These are phyloP conservation scores for Leuctra nigra DNA, from an alignment of 2,888 invertebrate genomes.

Conservation along the genomic window DNA sequence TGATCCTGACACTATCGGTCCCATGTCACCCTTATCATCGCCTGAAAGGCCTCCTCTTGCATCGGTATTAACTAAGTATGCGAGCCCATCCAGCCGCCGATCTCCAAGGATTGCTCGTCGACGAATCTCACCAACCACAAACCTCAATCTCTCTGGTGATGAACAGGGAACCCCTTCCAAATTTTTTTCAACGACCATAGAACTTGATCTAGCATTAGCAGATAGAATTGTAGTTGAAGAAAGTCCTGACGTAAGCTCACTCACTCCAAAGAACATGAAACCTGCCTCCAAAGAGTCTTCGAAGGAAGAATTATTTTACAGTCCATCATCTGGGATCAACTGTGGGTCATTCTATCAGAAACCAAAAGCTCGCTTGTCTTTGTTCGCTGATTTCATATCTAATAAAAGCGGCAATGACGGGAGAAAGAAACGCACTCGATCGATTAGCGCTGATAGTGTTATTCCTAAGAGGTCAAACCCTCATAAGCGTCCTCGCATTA, in stretches of 20 bases:
- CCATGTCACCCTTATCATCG: not conserved
- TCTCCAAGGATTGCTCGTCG: not conserved
- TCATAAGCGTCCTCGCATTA: not conserved
- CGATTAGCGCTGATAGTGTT: conserved; percentile 31
- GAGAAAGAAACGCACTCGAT: conserved; percentile 25
- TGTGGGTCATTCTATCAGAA: conserved; percentile 48
- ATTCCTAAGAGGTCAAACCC: not conserved
- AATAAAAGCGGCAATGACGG: conserved; percentile 9
- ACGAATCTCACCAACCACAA: not conserved
- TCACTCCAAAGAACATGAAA: not conserved
- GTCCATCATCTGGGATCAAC: not conserved
- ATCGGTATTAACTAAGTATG: not conserved
- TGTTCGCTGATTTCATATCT: conserved; percentile 14
- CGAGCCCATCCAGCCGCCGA: not conserved
- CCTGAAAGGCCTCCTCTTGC: not conserved
- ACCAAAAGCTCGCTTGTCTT: conserved; percentile 28
- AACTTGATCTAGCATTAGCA: conserved; percentile 24
- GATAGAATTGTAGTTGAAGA: conserved; percentile 20
- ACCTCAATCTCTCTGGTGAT: not conserved
- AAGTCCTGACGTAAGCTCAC: conserved; percentile 7
- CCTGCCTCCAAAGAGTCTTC: not conserved
- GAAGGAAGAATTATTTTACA: not conserved
- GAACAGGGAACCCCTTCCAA: too few relatives aligned
- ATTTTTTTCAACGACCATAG: conserved; percentile 24
- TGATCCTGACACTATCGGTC: not conserved